These are phyloP conservation scores for Onychomys leucogaster DNA, from an alignment of 2,797 vertebrate species.

Conservation along the genomic window DNA sequence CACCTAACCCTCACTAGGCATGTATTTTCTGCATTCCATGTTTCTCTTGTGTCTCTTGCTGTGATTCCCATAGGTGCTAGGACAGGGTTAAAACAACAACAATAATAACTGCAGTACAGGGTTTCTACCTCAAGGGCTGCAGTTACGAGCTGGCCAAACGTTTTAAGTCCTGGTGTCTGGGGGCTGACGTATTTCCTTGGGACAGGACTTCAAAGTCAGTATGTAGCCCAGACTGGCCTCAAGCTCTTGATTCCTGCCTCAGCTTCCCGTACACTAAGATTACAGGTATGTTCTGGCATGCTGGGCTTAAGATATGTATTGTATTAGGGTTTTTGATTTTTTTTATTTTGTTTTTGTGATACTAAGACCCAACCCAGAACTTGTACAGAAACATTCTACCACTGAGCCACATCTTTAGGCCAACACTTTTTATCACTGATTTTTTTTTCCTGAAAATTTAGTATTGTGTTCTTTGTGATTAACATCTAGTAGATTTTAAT, in stretches of 20 bases:
- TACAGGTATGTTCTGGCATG: background rate
- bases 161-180: background rate
- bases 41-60: background rate
- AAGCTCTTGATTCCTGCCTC: background rate
- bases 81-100: background rate
- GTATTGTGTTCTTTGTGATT: background rate
- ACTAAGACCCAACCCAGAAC: background rate
- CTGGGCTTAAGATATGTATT: background rate
- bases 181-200: background rate
- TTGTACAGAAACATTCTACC: background rate
- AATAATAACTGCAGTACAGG: accelerated
- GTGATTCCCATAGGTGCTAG: background rate
- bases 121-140: background rate
- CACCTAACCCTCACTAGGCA: accelerated
- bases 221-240: background rate
- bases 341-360: background rate
- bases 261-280: background rate
- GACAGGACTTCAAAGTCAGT: too few species aligned
- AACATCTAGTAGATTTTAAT: slow-evolving; percentile 12
- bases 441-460: background rate
- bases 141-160: background rate
- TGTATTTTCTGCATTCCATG: background rate
- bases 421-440: background rate
- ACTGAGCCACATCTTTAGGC: background rate
- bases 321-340: background rate